Evolutionary conservation across 2,113 vertebrate species (phyloP), one percentile per base, ranked within the genome.

Genomic region (Anseranas semipalmata): DNA sequence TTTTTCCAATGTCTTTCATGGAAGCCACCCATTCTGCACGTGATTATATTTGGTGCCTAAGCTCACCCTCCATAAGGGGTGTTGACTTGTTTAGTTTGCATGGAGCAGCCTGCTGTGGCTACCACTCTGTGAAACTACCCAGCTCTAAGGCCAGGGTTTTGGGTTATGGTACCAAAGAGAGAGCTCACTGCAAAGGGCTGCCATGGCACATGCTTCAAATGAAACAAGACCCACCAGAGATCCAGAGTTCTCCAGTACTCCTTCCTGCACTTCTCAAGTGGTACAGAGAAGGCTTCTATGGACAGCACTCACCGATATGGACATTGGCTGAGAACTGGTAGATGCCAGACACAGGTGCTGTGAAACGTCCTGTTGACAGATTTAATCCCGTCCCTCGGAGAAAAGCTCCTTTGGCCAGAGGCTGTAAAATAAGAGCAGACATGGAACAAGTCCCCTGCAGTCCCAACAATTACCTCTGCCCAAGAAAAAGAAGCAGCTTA

Each of bases 241-340:
- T 21, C 41, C 50, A 28, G 21, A 7, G 30, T 12, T 27, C 59
- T 12, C 41, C 35, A 35, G 32, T 22, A 19, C n/a, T 33, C 30
- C 55, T n/a, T 45, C 56, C 68, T 37, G 52, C 52, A 25, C 39
- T n/a, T 63, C 48, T 27, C 30, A 27, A 32, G 28, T 14, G 9
- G 50, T 2, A 9, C 41, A 56, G 48, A 37, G 35, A 8, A 76
- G 39, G 9, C 2, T 32, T 24, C n/a, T 30, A 30, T 6, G 18
- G 25, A 18, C 58, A 63, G 25, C 46, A 75, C 98, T 99, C 98
- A 99, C 99, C 99, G 8, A 99, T 89, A 58, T 99, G 99, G 81
- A 99, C 91, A 28, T 99, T 99, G 92, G 99, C 99, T 35, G 99
- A 99, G 90, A 99, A 99, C 97, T 99, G 99, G 98, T 99, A 99